Percentiles rank a stretch among this genome's conserved stretches.
phyloP scores from a whole-genome alignment of 53 echinoderm and acorn worm species.

The Mesocentrotus franciscanus region DNA sequence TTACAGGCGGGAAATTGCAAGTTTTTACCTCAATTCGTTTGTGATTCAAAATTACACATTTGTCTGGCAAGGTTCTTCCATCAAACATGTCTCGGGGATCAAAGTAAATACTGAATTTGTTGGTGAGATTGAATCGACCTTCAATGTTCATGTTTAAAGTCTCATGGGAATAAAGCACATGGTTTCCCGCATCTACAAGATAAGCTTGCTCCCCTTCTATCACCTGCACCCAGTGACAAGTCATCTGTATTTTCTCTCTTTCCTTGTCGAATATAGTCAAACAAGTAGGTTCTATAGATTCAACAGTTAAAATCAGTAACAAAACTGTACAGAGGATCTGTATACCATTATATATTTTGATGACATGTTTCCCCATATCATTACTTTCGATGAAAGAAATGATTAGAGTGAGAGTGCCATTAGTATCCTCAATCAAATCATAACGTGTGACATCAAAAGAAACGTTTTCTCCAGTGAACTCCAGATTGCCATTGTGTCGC shows the following conservation, averaged over 20 bases:
- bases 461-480: background rate
- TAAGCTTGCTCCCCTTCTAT: background rate
- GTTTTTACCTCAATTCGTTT: background rate
- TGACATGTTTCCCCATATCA: background rate
- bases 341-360: background rate
- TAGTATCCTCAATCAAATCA: background rate
- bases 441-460: background rate
- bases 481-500: background rate
- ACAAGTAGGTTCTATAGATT: background rate
- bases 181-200: background rate
- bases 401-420: background rate
- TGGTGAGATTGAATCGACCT: background rate
- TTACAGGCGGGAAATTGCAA: background rate
- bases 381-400: background rate
- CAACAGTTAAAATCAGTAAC: background rate
- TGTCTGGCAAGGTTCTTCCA: background rate
- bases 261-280: background rate
- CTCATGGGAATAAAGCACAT: background rate
- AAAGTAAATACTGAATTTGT: background rate
- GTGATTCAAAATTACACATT: too few species aligned
- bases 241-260: background rate
- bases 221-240: background rate
- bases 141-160: background rate
- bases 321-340: background rate
- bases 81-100: background rate